phyloP scores from a whole-genome alignment of 2,888 invertebrate genomes.

The Drosophila austrosaltans region DNA sequence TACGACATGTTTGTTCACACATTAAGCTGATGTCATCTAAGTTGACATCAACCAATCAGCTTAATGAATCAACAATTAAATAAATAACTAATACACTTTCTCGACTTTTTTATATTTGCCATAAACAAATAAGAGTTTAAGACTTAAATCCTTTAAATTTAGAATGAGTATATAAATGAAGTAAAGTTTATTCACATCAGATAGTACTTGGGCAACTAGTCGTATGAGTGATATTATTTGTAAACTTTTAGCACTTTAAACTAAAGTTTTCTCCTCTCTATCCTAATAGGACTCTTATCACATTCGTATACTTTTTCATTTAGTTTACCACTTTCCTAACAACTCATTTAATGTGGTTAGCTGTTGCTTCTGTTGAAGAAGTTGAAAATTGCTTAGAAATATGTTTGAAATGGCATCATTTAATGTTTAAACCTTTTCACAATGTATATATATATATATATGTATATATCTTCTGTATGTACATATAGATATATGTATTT shows the following conservation, averaged over 20 bases:
- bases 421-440: not conserved
- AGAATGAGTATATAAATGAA: too few relatives aligned
- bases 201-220: not conserved
- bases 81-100: too few relatives aligned
- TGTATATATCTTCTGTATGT: not conserved
- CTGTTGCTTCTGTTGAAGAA: conserved; percentile 52
- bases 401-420: not conserved
- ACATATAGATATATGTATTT: conserved; percentile 1
- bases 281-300: too few relatives aligned
- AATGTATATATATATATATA: not conserved
- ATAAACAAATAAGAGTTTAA: too few relatives aligned
- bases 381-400: not conserved
- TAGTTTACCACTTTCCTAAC: not conserved
- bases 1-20: not conserved
- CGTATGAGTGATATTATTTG: not conserved
- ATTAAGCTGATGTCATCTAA: not conserved
- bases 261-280: too few relatives aligned
- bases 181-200: not conserved
- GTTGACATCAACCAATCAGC: too few relatives aligned
- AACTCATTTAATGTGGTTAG: conserved; percentile 2
- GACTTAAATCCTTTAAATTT: too few relatives aligned
- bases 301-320: too few relatives aligned
- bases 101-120: too few relatives aligned
- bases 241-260: too few relatives aligned
- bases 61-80: too few relatives aligned